These are phyloP conservation scores for Meloidogyne exigua DNA, from an alignment of 1,140 invertebrate species.

Conservation along the genomic window DNA sequence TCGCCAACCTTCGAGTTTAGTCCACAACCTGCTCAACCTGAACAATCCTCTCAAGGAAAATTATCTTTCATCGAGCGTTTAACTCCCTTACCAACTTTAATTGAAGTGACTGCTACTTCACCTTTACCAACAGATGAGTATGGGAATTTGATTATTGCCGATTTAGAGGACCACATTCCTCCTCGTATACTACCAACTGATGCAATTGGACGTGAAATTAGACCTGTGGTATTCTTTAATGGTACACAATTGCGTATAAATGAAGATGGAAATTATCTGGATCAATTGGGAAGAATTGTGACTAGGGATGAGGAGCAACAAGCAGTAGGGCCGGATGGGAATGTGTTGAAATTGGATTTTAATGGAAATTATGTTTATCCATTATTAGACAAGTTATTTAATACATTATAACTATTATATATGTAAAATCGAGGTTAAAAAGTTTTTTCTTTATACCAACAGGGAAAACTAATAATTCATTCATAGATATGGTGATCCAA, in stretches of 20 bases:
- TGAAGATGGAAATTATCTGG: constrained; percentile 25
- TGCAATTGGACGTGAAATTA: constrained; percentile 41
- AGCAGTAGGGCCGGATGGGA: constrained; percentile 48
- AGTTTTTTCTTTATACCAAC: too few relatives aligned
- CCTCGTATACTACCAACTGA: constrained; percentile 39
- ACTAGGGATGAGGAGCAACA: constrained; percentile 36
- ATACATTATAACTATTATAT: too few relatives aligned
- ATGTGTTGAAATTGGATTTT: constrained; percentile 36
- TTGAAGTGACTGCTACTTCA: constrained; percentile 26
- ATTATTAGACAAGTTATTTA: constrained; percentile 38
- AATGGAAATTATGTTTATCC: constrained; percentile 58
- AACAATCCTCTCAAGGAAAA: background rate
- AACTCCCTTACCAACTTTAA: background rate
- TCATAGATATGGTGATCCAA: constrained; percentile 18
- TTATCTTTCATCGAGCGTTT: background rate
- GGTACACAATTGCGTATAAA: constrained; percentile 34
- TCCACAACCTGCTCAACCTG: constrained; percentile 11
- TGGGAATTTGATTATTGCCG: constrained; percentile 30
- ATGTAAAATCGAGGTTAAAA: too few relatives aligned
- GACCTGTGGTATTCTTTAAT: constrained; percentile 45
- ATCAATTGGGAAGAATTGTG: constrained; percentile 32
- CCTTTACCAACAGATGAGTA: constrained; percentile 45
- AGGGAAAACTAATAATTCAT: background rate
- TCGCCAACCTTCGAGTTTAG: constrained; percentile 18
- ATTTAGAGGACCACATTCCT: constrained; percentile 31